A percentile compares a stretch with the other conserved stretches of the same genome.
phyloP scores from a whole-genome alignment of 1,140 invertebrate genomes.

The Atopsyche davidsoni region DNA sequence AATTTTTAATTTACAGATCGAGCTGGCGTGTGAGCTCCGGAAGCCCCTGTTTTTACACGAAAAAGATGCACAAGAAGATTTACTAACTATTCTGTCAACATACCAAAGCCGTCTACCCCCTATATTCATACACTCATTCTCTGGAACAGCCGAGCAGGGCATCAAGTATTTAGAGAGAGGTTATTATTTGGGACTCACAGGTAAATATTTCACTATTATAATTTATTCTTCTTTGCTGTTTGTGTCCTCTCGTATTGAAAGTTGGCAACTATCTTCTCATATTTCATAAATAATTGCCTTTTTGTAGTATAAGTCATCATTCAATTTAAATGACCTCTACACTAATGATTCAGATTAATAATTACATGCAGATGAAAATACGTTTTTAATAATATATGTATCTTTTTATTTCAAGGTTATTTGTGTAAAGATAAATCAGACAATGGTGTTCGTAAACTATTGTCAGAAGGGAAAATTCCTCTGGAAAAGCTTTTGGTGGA shows the following conservation, averaged over 20 bases:
- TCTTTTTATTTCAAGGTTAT: constrained; percentile 56
- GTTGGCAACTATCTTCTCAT: too few relatives aligned
- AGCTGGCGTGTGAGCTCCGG: constrained; percentile 76
- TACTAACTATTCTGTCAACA: constrained; percentile 49
- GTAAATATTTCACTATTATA: too few relatives aligned
- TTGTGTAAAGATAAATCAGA: constrained; percentile 93
- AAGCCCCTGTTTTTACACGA: constrained; percentile 92
- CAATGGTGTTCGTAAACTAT: constrained; percentile 75
- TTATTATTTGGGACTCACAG: constrained; percentile 81
- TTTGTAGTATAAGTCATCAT: too few relatives aligned
- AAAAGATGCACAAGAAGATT: constrained; percentile 79
- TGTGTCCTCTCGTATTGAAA: too few relatives aligned
- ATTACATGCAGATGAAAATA: too few relatives aligned
- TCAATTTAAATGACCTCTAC: too few relatives aligned
- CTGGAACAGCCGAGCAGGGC: constrained; percentile 80
- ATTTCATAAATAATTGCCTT: too few relatives aligned
- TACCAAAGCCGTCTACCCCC: constrained; percentile 62
- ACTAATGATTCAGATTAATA: too few relatives aligned
- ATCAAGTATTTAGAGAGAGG: constrained; percentile 80
- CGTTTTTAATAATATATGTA: background rate
- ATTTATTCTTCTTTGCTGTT: background rate
- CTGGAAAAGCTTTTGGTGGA: constrained; percentile 82
- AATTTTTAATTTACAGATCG: constrained; percentile 53
- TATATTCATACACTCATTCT: constrained; percentile 88
- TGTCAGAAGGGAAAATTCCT: constrained; percentile 74